phyloP scores from a whole-genome alignment of 2,797 vertebrate species.

The Enteromius fasciolatus region DNA sequence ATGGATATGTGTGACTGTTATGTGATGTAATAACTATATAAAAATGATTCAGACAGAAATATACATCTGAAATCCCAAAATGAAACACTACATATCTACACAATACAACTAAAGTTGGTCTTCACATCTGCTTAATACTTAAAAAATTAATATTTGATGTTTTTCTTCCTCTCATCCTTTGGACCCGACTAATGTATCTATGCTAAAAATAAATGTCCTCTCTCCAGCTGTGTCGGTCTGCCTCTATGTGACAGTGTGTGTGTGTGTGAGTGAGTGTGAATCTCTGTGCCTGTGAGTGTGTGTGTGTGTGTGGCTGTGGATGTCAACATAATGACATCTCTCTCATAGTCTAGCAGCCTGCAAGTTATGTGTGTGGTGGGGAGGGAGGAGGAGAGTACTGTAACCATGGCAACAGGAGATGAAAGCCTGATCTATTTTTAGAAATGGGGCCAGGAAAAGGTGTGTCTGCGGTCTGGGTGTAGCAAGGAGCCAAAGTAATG shows the following conservation, averaged over 20 bases:
- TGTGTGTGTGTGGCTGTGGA: constrained; percentile 15
- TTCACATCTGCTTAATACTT: background rate
- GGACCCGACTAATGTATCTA: background rate
- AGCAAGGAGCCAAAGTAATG: background rate
- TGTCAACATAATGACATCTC: constrained; percentile 26
- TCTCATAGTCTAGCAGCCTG: constrained; percentile 46
- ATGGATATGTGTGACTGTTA: background rate
- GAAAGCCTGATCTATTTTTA: constrained; percentile 74
- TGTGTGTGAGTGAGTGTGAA: background rate
- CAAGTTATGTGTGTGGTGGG: constrained; percentile 22
- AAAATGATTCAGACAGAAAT: background rate
- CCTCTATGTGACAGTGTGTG: background rate
- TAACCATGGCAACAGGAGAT: constrained; percentile 78
- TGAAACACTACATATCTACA: background rate
- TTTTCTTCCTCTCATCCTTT: background rate
- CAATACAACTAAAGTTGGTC: background rate
- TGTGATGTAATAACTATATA: too few relatives aligned
- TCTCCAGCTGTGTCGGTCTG: constrained; percentile 12
- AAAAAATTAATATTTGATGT: background rate
- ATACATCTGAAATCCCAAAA: background rate
- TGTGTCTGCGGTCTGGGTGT: constrained; percentile 35
- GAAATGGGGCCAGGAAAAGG: constrained; percentile 66
- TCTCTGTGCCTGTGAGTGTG: background rate
- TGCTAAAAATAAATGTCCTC: constrained; percentile 37
- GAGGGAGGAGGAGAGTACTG: constrained; percentile 37